Evolutionary conservation across 2,113 vertebrate species (phyloP).

Genomic region (Pachyramphus minor): DNA sequence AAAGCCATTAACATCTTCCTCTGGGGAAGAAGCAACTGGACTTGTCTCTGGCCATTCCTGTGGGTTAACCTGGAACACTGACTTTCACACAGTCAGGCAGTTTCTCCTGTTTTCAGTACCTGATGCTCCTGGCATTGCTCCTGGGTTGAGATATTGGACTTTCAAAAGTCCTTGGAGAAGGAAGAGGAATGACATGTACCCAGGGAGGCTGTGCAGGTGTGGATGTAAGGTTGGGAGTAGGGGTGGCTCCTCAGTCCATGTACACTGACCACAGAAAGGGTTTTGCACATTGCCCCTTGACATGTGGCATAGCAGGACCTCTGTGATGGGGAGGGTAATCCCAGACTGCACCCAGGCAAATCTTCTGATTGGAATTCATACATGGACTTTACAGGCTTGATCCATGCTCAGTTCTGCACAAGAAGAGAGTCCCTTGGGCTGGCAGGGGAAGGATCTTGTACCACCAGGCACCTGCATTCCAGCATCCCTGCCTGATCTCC

Average conservation of each 20-base stretch:
- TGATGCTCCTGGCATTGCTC: not conserved
- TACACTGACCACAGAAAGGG: not conserved
- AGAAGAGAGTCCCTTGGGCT: not conserved
- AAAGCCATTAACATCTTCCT: not conserved
- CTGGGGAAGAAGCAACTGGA: not conserved
- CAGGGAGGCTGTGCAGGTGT: not conserved
- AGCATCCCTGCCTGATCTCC: not conserved
- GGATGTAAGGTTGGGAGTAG: not conserved
- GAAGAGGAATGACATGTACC: not conserved
- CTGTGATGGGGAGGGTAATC: not conserved
- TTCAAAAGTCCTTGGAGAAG: not conserved
- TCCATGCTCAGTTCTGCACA: not conserved
- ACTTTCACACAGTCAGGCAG: not conserved
- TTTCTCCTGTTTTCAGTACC: not conserved
- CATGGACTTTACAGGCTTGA: not conserved
- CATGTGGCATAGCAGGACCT: not conserved
- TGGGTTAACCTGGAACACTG: not conserved
- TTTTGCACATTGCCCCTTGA: not conserved
- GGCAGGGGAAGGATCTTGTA: not conserved
- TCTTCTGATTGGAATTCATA: not conserved
- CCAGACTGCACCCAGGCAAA: not conserved
- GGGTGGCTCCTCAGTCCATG: not conserved
- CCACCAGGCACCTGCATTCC: not conserved
- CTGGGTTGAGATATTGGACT: not conserved
- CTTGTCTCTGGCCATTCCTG: not conserved